Evolutionary conservation across 2,797 vertebrate genomes (phyloP).

Genomic region (Dicrostonyx torquatus): DNA sequence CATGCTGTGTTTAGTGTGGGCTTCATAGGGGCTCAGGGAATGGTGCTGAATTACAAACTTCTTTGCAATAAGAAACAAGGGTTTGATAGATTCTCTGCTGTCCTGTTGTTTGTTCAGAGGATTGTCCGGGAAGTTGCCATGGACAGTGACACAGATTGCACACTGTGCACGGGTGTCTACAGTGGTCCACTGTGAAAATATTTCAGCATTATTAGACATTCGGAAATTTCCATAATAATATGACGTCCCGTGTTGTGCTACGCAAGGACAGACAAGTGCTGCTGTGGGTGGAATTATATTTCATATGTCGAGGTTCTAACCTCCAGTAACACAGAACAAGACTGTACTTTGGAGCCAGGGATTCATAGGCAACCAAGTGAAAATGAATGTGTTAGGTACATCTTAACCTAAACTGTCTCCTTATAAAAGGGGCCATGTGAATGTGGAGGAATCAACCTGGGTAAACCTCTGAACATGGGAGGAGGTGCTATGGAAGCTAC

Average conservation of each 20-base stretch:
- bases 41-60: not conserved
- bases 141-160: accelerated
- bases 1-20: not conserved
- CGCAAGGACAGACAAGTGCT: not conserved
- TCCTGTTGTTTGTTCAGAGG: not conserved
- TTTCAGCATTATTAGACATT: not conserved
- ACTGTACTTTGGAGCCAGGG: not conserved
- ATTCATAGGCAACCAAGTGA: not conserved
- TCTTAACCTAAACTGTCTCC: not conserved
- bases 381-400: not conserved
- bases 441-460: not conserved
- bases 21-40: accelerated
- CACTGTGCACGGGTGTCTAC: too few relatives aligned
- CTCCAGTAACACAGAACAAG: not conserved
- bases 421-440: not conserved
- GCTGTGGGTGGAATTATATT: not conserved
- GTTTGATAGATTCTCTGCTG: not conserved
- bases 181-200: not conserved
- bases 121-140: not conserved
- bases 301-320: not conserved
- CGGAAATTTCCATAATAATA: not conserved
- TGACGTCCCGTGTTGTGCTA: not conserved
- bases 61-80: not conserved
- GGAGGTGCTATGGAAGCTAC: not conserved
- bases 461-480: not conserved